Base-by-base conservation (phyloP, 2,797 vertebrate species). In the Chrysocyon brachyurus region DNA sequence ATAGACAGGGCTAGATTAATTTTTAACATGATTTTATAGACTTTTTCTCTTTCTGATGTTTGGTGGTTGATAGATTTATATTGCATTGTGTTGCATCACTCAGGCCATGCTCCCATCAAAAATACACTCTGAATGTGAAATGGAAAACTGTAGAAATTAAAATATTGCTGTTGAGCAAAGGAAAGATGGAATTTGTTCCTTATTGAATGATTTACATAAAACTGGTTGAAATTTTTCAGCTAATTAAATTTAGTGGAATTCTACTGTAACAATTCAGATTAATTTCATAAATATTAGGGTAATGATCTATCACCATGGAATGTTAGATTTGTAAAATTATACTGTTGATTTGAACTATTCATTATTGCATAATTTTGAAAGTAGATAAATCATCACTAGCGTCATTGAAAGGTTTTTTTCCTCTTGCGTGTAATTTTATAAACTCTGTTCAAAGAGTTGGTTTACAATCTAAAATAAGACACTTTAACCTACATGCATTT, bases 351-450 rank as follows among this genome's bases (percentile, higher is more conserved):
- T 81, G 33, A 77, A 9, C 12, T 61, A 79, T 46, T 98, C 49
- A 88, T 12, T 85, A 96, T 90, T 93, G 31, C 12, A 89, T 96
- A 87, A 96, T 91, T 97, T 95, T 83, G 9, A 57, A 94, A 89
- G 26, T 75, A 88, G 22, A 33, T 59, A 73, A 91, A 64, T 64
- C 11, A 85, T 85, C 33, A 78, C 22, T 75, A 59, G 12, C 59
- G 12, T 81, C 90, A 78, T 40, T 79, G 33, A 91, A 87, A 8
- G 12, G 1, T 64, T 46, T 68, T 75, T 93, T 54, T 73, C 87
- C 87, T 77, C 24, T 68, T 88, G 54, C 12, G 68, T 91, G 15
- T 82, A 75, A 40, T 94, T 85, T 86, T 91, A 81, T 70, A 56
- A 28, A 33, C 7, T 92, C 10, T 73, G 33, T 70, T 92, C 61